Evolutionary conservation across 2,888 invertebrate genomes (phyloP).

Genomic region (Cheilosia grossa): DNA sequence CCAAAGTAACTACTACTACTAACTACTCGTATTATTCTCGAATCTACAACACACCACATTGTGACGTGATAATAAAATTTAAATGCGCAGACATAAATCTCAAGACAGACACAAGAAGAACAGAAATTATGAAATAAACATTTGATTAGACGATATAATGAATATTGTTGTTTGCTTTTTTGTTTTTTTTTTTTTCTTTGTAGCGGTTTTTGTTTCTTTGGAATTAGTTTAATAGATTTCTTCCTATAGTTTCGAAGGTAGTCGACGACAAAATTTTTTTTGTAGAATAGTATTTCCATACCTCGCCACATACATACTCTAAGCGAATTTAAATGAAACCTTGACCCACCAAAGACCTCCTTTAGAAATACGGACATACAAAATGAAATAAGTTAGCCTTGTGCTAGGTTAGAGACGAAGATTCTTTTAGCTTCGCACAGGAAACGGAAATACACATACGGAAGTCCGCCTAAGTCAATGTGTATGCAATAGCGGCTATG

Average conservation of each 20-base stretch:
- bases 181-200: slow-evolving; percentile 35
- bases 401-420: background rate
- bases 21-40: slow-evolving; percentile 70
- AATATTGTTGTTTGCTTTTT: slow-evolving; percentile 18
- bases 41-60: slow-evolving; percentile 71
- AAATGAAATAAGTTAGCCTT: background rate
- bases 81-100: slow-evolving; percentile 33
- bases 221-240: background rate
- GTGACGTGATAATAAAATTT: slow-evolving; percentile 73
- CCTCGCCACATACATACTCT: slow-evolving; percentile 4
- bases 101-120: slow-evolving; percentile 26
- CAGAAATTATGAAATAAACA: slow-evolving; percentile 59
- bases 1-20: slow-evolving; percentile 63
- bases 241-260: background rate
- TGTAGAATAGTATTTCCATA: background rate
- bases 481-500: background rate
- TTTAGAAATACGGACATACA: background rate
- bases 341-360: slow-evolving; percentile 58
- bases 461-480: background rate
- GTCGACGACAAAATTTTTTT: background rate
- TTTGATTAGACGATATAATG: slow-evolving; percentile 66
- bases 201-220: background rate
- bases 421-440: background rate
- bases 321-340: slow-evolving; percentile 59
- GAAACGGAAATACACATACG: background rate